Percentiles rank a stretch among this genome's conserved stretches.
Conservation (phyloP, 2,888 invertebrate species). For the Hoplodrina blanda region DNA sequence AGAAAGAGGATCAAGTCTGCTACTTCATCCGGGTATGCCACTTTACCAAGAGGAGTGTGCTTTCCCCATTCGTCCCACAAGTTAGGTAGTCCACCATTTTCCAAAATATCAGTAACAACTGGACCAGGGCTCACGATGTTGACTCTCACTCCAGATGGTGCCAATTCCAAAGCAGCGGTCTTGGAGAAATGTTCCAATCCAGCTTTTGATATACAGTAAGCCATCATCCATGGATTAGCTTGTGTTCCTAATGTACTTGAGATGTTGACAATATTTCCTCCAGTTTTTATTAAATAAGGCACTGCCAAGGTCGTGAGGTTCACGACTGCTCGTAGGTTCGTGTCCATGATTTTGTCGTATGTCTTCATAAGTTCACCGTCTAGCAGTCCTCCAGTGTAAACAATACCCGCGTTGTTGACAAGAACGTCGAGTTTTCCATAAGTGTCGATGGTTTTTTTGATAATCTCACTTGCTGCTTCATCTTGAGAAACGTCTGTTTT, state of each 20-base stretch:
- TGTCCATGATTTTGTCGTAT: conserved; percentile 61
- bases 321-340: conserved; percentile 55
- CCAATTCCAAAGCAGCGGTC: conserved; percentile 92
- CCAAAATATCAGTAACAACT: conserved; percentile 76
- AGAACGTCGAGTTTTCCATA: conserved; percentile 66
- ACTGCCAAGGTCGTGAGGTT: conserved; percentile 52
- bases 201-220: conserved; percentile 45
- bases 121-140: conserved; percentile 94
- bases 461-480: conserved; percentile 51
- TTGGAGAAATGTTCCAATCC: conserved; percentile 92
- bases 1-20: conserved; percentile 41
- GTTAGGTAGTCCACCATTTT: conserved; percentile 33
- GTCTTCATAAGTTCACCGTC: conserved; percentile 46
- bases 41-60: conserved; percentile 14
- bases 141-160: conserved; percentile 91
- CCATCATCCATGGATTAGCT: neutral
- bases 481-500: conserved; percentile 58
- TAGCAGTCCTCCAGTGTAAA: conserved; percentile 16
- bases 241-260: conserved; percentile 31
- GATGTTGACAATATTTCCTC: conserved; percentile 67
- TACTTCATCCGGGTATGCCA: conserved; percentile 31
- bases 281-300: conserved; percentile 54
- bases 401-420: conserved; percentile 64
- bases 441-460: conserved; percentile 60
- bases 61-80: conserved; percentile 28